These are phyloP conservation scores for Melipona quadrifasciata DNA, from an alignment of 1,140 invertebrate genomes.

Conservation along the genomic window DNA sequence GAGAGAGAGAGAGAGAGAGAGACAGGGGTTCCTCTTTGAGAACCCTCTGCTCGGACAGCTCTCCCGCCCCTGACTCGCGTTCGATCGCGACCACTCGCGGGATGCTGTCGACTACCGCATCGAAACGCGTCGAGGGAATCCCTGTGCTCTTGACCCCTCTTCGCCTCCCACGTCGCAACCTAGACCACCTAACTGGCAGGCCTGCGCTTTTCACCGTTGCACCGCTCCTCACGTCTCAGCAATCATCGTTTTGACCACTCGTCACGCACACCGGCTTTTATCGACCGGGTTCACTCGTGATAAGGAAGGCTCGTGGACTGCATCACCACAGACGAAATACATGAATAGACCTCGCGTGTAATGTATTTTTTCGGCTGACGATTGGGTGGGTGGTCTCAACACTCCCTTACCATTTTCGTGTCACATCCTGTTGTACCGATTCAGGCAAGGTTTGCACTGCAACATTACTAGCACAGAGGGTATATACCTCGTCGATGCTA, in stretches of 20 bases:
- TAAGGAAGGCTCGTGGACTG: not conserved
- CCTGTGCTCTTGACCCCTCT: constrained; percentile 23
- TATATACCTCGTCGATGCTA: too few species aligned
- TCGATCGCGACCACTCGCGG: constrained; percentile 67
- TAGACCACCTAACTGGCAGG: constrained; percentile 24
- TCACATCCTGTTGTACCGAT: too few species aligned
- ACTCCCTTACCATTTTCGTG: too few species aligned
- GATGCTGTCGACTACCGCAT: constrained; percentile 69
- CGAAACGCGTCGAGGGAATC: constrained; percentile 52
- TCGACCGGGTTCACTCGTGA: constrained; percentile 11
- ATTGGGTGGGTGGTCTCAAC: too few species aligned
- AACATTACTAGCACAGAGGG: too few species aligned
- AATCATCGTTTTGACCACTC: not conserved
- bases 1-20: constrained; percentile 21
- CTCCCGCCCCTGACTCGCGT: constrained; percentile 46
- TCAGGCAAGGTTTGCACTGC: too few species aligned
- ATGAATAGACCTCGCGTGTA: too few species aligned
- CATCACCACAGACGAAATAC: too few species aligned
- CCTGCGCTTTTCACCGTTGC: constrained; percentile 55
- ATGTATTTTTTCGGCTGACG: too few species aligned
- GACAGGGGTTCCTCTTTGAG: constrained; percentile 1
- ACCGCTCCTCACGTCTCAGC: constrained; percentile 7
- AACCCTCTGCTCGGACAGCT: constrained; percentile 30
- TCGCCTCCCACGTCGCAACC: constrained; percentile 25
- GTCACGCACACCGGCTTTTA: not conserved